Conservation (phyloP, 2,113 vertebrate genomes). For the Etheostoma spectabile region DNA sequence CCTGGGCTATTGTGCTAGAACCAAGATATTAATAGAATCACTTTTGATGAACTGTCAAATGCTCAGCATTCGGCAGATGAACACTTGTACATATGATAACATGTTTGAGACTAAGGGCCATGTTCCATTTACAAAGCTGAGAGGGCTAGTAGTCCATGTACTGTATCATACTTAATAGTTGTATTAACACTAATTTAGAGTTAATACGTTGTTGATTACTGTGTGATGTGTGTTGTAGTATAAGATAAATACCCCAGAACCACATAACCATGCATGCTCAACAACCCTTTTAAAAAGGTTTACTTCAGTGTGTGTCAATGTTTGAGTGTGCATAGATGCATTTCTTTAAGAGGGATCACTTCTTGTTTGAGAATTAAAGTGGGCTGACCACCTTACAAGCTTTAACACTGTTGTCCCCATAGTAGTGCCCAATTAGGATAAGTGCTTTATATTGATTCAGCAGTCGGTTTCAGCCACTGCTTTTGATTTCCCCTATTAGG, state of each 20-base stretch:
- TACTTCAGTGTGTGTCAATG: not conserved
- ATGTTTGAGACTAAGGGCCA: constrained; percentile 53
- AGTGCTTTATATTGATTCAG: constrained; percentile 80
- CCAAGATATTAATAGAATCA: constrained; percentile 60
- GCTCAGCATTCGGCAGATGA: constrained; percentile 62
- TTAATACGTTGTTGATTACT: constrained; percentile 25
- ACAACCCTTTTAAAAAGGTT: not conserved
- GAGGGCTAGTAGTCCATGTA: constrained; percentile 19
- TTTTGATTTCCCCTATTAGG: constrained; percentile 78
- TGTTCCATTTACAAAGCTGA: constrained; percentile 52
- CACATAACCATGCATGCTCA: not conserved
- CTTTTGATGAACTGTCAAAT: constrained; percentile 70
- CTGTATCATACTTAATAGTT: constrained; percentile 25
- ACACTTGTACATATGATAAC: constrained; percentile 60
- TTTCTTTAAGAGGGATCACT: constrained; percentile 35
- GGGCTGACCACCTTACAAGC: constrained; percentile 53
- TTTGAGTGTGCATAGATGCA: constrained; percentile 1
- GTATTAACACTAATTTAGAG: constrained; percentile 33
- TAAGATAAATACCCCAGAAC: constrained; percentile 31
- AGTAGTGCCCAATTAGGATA: constrained; percentile 79
- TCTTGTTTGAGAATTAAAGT: constrained; percentile 47
- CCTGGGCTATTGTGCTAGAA: constrained; percentile 53
- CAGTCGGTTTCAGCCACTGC: constrained; percentile 60
- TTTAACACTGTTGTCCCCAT: constrained; percentile 67
- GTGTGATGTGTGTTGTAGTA: not conserved